Conservation (phyloP, 2,888 invertebrate species). For the Didymodactylos carnosus region DNA sequence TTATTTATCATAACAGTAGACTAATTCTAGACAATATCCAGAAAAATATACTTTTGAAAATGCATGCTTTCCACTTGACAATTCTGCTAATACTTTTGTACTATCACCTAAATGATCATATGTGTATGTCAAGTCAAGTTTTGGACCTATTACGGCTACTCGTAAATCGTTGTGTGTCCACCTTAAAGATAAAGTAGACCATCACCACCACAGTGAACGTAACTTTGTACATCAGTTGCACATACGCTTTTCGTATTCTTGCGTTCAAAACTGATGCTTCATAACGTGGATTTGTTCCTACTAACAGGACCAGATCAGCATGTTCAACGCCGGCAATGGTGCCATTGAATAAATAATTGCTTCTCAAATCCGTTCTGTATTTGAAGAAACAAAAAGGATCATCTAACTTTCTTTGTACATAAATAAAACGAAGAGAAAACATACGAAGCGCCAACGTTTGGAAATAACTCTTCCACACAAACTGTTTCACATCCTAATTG, state of each 20-base stretch:
- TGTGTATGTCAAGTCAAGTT: conserved; percentile 75
- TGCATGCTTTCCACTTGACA: conserved; percentile 51
- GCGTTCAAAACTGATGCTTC: conserved; percentile 91
- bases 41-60: conserved; percentile 41
- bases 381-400: not conserved
- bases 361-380: conserved; percentile 57
- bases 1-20: not conserved
- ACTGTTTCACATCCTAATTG: conserved; percentile 60
- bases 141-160: conserved; percentile 66
- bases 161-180: conserved; percentile 75
- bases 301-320: conserved; percentile 68
- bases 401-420: not conserved
- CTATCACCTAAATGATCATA: conserved; percentile 40
- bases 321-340: conserved; percentile 73
- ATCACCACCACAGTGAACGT: too few species aligned
- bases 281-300: conserved; percentile 87
- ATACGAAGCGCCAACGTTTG: conserved; percentile 35
- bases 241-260: conserved; percentile 55
- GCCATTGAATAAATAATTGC: conserved; percentile 75
- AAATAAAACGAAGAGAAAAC: conserved; percentile 14
- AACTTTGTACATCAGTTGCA: too few species aligned
- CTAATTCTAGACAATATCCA: not conserved
- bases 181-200: conserved; percentile 20
- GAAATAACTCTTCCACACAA: conserved; percentile 76
- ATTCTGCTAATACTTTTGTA: conserved; percentile 49